Evolutionary conservation across 2,888 invertebrate species (phyloP).

Genomic region (Hirudinaria manillensis): DNA sequence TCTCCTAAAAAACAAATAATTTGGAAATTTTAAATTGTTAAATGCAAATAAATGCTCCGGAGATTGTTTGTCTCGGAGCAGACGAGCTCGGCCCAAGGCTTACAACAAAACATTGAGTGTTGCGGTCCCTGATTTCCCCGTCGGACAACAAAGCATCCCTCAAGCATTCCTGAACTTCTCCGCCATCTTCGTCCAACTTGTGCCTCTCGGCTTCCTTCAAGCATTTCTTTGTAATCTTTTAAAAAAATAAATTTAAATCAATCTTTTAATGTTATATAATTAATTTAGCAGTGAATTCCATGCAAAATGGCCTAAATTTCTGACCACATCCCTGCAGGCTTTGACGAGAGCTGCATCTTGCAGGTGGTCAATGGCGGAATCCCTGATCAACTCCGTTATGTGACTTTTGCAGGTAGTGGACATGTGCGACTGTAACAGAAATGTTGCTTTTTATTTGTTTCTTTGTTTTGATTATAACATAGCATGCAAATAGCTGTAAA

Average conservation of each 20-base stretch:
- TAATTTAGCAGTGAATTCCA: neutral
- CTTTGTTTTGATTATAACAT: too few relatives aligned
- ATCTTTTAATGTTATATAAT: neutral
- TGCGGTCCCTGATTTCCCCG: constrained; percentile 45
- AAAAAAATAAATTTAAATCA: neutral
- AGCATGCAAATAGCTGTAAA: too few relatives aligned
- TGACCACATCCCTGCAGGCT: constrained; percentile 66
- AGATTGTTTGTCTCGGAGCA: neutral
- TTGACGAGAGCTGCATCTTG: constrained; percentile 78
- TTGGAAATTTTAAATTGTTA: neutral
- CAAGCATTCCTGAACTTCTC: constrained; percentile 26
- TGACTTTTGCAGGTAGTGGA: constrained; percentile 73
- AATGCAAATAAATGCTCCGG: neutral
- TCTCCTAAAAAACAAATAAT: constrained; percentile 59
- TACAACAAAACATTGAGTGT: constrained; percentile 22
- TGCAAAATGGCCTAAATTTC: neutral
- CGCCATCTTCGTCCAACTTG: constrained; percentile 9
- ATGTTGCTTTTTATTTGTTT: neutral
- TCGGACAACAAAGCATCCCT: constrained; percentile 59
- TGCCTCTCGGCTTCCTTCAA: constrained; percentile 33
- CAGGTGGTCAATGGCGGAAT: constrained; percentile 82
- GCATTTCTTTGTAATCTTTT: constrained; percentile 52
- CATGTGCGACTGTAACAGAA: constrained; percentile 50
- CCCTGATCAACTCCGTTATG: constrained; percentile 73
- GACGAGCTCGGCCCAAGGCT: neutral